Base-by-base conservation (phyloP, 2,888 invertebrate genomes). In the Leptopilina myrica region DNA sequence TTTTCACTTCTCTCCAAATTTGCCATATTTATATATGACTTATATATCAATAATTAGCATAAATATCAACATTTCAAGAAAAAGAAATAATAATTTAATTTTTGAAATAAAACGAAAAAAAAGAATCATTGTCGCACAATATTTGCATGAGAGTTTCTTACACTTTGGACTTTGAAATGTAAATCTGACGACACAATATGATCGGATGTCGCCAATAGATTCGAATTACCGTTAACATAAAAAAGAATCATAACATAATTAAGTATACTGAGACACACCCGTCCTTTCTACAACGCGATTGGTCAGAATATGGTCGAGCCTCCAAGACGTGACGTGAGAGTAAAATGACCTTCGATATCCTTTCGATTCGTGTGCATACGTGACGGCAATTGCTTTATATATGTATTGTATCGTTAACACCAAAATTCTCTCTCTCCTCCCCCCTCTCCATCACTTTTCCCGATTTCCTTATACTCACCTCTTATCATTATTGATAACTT, bases 201-300 rank as follows among this genome's bases (percentile, higher is more conserved):
- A 64, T 67, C 73, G 12, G 66, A 49, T 59, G 76, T 76, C 76
- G 79, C 76, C 76, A 66, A 67, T 76, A 40, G 64, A 77, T 77
- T 80, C 20, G 65, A 76, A 80, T 80, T 78, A 78, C 79, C 76
- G 73, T 76, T 77, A 40, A 69, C 59, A 12, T 66, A 69, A 77
- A 76, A 78, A 79, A 80, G 64, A 62, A 79, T 75, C 53, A 80
- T 76, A 77, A 79, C 46, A 75, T 76, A 73, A 53, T 53, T 7
- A 53, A 69, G 26, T 20, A 11, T 56, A 33, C 11, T 46, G 81
- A 78, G 79, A 73, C 79, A 73, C 80, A 77, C n/a, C 76, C 56
- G 69, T 62, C 83, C 82, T 83, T 83, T 82, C 83, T 81, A 81
- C 40, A 43, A 80, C 69, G 64, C 20, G 12, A 82, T 83, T 82